Percentiles rank a stretch among this genome's conserved stretches.
Conservation (phyloP, 2,888 invertebrate genomes). For the Ramazzottius varieornatus region DNA sequence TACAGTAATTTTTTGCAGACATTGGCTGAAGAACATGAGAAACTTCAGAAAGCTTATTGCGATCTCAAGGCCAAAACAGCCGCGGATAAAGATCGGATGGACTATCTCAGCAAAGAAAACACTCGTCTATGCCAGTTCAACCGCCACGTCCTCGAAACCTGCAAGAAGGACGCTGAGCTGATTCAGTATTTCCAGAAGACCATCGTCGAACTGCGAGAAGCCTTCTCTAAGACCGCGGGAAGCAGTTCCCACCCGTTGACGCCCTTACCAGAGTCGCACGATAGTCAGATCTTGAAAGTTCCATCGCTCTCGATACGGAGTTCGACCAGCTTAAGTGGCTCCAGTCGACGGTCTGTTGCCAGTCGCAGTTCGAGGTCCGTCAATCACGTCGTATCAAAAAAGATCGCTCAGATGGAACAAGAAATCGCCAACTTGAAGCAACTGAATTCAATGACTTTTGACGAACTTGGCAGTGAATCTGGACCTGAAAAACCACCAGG, state of each 20-base stretch:
- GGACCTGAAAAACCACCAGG: not conserved
- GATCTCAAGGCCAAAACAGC: not conserved
- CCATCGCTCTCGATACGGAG: too few relatives aligned
- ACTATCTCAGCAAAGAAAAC: constrained; percentile 1
- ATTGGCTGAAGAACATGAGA: not conserved
- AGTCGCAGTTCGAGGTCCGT: not conserved
- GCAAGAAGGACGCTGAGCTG: constrained; percentile 1
- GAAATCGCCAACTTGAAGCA: not conserved
- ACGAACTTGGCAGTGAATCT: not conserved
- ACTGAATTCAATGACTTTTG: not conserved
- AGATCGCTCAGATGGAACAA: not conserved
- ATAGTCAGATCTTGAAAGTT: too few relatives aligned
- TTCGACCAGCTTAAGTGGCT: not conserved
- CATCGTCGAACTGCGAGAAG: not conserved
- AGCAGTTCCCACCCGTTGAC: too few relatives aligned
- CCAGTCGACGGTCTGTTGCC: too few relatives aligned
- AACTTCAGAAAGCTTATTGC: not conserved
- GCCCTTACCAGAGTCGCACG: too few relatives aligned
- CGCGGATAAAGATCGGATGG: not conserved
- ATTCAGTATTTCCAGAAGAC: not conserved
- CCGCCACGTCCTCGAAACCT: not conserved
- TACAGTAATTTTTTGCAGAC: not conserved
- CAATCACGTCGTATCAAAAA: not conserved
- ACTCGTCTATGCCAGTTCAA: not conserved
- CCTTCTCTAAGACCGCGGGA: not conserved